Conservation (phyloP, 2,888 invertebrate genomes). For the Sarcophaga variegata region DNA sequence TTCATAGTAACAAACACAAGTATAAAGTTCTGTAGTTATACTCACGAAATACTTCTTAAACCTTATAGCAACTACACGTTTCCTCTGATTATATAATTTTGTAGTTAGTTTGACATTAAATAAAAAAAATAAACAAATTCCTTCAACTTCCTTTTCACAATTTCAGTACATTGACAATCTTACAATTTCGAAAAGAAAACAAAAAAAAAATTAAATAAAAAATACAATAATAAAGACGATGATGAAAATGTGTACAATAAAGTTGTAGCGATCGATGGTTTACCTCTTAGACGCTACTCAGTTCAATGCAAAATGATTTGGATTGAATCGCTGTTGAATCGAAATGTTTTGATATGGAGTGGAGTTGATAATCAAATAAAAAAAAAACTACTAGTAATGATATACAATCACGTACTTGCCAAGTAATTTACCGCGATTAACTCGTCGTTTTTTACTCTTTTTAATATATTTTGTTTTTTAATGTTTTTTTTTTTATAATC, state of each 20-base stretch:
- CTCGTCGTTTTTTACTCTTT: slow-evolving; percentile 58
- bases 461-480: slow-evolving; percentile 45
- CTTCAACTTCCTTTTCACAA: slow-evolving; percentile 17
- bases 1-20: slow-evolving; percentile 43
- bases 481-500: background rate
- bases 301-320: slow-evolving; percentile 56
- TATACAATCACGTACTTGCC: slow-evolving; percentile 69
- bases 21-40: slow-evolving; percentile 55
- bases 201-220: background rate
- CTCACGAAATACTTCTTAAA: slow-evolving; percentile 71
- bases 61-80: slow-evolving; percentile 65
- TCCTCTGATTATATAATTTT: slow-evolving; percentile 55
- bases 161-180: slow-evolving; percentile 49
- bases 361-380: slow-evolving; percentile 61
- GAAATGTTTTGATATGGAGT: slow-evolving; percentile 9
- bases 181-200: slow-evolving; percentile 36
- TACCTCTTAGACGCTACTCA: too few species aligned
- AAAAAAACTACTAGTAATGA: slow-evolving; percentile 48
- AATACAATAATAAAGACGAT: background rate
- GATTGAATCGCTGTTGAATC: slow-evolving; percentile 53
- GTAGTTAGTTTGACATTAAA: background rate
- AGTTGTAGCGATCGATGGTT: slow-evolving; percentile 6
- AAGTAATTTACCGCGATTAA: slow-evolving; percentile 69
- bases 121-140: background rate
- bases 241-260: slow-evolving; percentile 56